A percentile compares a stretch with the other conserved stretches of the same genome.
Evolutionary conservation across 1,140 invertebrate species (phyloP).

Genomic region (Cotesia vestalis): DNA sequence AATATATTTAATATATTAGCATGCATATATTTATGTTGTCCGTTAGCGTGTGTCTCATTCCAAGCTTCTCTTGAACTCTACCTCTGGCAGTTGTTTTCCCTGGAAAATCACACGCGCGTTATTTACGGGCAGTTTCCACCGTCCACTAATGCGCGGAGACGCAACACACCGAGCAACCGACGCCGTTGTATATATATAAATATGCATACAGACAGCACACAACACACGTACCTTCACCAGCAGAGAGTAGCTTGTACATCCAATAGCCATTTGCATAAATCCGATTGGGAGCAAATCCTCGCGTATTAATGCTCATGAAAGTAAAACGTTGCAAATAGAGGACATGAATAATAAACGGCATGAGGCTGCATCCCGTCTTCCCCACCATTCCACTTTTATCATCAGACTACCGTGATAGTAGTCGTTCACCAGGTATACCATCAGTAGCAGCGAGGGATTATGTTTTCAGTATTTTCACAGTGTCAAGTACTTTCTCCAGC

Average conservation of each 20-base stretch:
- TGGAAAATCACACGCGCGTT: conserved; percentile 9
- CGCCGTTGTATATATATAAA: neutral
- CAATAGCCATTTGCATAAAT: conserved; percentile 57
- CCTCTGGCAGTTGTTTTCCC: conserved; percentile 12
- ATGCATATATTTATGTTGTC: neutral
- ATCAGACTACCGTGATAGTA: neutral
- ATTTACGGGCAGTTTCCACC: conserved; percentile 16
- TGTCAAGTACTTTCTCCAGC: too few relatives aligned
- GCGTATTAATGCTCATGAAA: conserved; percentile 54
- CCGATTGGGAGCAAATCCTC: conserved; percentile 51
- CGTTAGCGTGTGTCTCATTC: too few relatives aligned
- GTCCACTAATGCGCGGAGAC: conserved; percentile 15
- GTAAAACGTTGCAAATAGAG: conserved; percentile 53
- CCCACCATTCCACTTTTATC: conserved; percentile 7
- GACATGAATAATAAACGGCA: conserved; percentile 51
- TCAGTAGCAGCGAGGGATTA: too few relatives aligned
- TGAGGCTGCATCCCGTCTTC: conserved; percentile 13
- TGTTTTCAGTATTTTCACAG: too few relatives aligned
- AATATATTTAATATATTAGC: too few relatives aligned
- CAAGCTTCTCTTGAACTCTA: too few relatives aligned
- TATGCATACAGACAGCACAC: conserved; percentile 20
- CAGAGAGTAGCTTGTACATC: conserved; percentile 42
- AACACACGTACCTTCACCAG: neutral
- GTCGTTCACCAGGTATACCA: neutral
- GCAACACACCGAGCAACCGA: neutral